Conservation (phyloP, 2,797 vertebrate species). For the Falco rusticolus region DNA sequence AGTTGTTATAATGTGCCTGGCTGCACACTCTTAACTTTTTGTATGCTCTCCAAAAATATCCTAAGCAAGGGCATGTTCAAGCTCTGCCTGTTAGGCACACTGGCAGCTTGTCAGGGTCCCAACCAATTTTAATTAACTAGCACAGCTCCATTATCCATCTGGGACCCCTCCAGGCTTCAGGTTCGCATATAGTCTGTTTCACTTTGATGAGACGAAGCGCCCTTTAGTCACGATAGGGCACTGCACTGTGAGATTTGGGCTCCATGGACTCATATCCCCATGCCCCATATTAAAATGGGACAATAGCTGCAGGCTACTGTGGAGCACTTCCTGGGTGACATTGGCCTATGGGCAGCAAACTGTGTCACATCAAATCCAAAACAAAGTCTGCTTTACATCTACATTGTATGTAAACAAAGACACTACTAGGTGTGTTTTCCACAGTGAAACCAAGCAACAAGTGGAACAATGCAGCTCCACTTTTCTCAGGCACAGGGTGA, state of each 20-base stretch:
- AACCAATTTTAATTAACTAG: neutral
- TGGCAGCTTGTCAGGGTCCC: neutral
- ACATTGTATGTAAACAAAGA: neutral
- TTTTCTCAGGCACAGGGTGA: neutral
- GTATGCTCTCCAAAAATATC: neutral
- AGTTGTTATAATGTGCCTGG: neutral
- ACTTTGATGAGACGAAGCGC: neutral
- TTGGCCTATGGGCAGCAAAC: neutral
- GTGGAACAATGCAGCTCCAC: neutral
- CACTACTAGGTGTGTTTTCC: neutral
- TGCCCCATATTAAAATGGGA: neutral
- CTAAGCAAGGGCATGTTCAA: neutral
- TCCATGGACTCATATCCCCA: neutral
- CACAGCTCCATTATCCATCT: neutral
- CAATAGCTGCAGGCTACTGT: neutral
- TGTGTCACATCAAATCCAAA: neutral
- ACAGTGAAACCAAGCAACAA: neutral
- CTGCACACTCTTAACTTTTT: neutral
- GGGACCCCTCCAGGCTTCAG: neutral
- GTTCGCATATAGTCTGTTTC: neutral
- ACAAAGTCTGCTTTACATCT: neutral
- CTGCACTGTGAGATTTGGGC: neutral
- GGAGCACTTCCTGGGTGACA: neutral
- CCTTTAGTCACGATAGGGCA: neutral
- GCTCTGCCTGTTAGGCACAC: neutral